Percentiles rank a stretch among this genome's conserved stretches.
phyloP scores from a whole-genome alignment of 2,797 vertebrate species.

The Pyrocephalus nanus region DNA sequence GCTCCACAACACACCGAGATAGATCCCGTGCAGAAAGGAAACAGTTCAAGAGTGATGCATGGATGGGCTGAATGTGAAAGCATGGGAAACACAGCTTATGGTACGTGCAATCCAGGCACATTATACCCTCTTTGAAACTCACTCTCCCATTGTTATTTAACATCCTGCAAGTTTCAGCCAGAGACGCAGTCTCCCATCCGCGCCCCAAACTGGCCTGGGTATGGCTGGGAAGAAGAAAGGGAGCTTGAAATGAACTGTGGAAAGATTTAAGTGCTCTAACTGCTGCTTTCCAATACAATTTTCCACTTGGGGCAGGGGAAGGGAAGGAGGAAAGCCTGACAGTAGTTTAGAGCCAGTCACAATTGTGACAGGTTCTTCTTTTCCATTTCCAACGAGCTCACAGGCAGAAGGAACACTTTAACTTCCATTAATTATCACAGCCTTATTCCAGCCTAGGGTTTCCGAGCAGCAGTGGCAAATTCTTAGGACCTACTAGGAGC shows the following conservation, averaged over 20 bases:
- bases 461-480: not conserved
- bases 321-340: conserved; percentile 58
- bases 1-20: not conserved
- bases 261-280: conserved; percentile 68
- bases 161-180: conserved; percentile 58
- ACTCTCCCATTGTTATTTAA: conserved; percentile 61
- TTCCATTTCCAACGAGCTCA: conserved; percentile 60
- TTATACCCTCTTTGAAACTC: conserved; percentile 20
- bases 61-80: not conserved
- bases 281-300: conserved; percentile 65
- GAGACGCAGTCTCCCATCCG: conserved; percentile 31
- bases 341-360: conserved; percentile 65
- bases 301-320: conserved; percentile 63
- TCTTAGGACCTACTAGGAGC: not conserved
- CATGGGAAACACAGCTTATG: conserved; percentile 13
- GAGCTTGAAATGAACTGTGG: conserved; percentile 69
- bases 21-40: not conserved
- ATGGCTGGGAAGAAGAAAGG: conserved; percentile 60
- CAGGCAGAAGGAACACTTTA: conserved; percentile 43
- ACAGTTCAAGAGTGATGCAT: not conserved
- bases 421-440: conserved; percentile 37
- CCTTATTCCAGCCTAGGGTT: not conserved
- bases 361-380: conserved; percentile 64
- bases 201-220: conserved; percentile 57
- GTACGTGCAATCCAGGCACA: conserved; percentile 44